These are phyloP conservation scores for Parnassius apollo DNA, from an alignment of 2,888 invertebrate genomes.

Conservation along the genomic window DNA sequence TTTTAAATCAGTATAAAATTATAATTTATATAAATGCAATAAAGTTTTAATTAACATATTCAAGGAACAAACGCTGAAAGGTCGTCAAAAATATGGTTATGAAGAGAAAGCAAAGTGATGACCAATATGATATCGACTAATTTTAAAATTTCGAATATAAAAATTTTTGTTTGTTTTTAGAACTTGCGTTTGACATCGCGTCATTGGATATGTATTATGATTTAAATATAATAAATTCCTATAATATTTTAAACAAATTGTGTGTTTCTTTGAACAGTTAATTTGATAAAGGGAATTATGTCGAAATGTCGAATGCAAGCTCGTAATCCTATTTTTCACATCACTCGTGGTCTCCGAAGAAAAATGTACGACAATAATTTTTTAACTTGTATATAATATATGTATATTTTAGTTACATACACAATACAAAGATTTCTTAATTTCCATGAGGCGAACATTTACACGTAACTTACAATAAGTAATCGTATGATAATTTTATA, in stretches of 20 bases:
- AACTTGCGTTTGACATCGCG: constrained; percentile 68
- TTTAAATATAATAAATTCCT: constrained; percentile 40
- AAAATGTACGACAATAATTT: constrained; percentile 72
- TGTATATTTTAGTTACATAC: constrained; percentile 80
- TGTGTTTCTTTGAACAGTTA: constrained; percentile 38
- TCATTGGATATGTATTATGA: constrained; percentile 74
- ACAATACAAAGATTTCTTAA: constrained; percentile 79
- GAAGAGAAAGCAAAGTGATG: constrained; percentile 62
- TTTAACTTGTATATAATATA: constrained; percentile 79
- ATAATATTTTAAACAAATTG: constrained; percentile 30
- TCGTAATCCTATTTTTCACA: constrained; percentile 55
- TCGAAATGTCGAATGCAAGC: constrained; percentile 67
- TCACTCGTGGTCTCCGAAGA: constrained; percentile 71
- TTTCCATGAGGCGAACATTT: constrained; percentile 77
- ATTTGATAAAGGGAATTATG: constrained; percentile 45
- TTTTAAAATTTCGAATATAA: constrained; percentile 77
- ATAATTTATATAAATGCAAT: constrained; percentile 24
- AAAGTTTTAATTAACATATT: constrained; percentile 50
- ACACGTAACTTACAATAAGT: constrained; percentile 74
- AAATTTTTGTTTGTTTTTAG: constrained; percentile 62
- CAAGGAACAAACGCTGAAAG: constrained; percentile 67
- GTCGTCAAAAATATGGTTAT: constrained; percentile 73
- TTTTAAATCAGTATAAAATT: constrained; percentile 10
- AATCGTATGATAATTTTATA: constrained; percentile 76
- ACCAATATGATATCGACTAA: constrained; percentile 75